A percentile compares a stretch with the other conserved stretches of the same genome.
phyloP scores from a whole-genome alignment of 2,113 vertebrate species.

The Seriola aureovittata region DNA sequence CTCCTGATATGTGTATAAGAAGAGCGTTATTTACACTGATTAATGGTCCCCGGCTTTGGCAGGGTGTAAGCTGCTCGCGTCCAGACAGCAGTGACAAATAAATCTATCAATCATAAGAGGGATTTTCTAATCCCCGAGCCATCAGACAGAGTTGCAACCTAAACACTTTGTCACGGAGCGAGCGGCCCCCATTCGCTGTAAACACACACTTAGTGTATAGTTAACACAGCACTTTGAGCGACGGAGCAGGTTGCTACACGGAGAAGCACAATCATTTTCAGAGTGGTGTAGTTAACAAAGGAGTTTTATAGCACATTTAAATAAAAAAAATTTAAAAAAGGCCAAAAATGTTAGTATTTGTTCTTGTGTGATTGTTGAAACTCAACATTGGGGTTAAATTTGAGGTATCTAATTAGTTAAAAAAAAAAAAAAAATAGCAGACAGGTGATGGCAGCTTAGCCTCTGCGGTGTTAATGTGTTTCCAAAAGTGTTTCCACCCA shows the following conservation, averaged over 20 bases:
- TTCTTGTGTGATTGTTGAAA: neutral
- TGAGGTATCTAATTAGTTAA: neutral
- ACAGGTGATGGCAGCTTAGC: neutral
- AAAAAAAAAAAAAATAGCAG: neutral
- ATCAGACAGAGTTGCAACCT: conserved; percentile 80
- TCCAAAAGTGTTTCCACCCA: neutral
- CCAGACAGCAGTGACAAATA: conserved; percentile 83
- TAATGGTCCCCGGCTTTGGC: conserved; percentile 77
- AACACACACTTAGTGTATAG: conserved; percentile 60
- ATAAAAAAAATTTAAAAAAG: too few species aligned
- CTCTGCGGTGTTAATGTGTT: neutral
- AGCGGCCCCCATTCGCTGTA: conserved; percentile 28
- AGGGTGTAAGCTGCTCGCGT: conserved; percentile 69
- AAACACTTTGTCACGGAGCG: conserved; percentile 79
- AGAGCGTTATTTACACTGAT: conserved; percentile 82
- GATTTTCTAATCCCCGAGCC: conserved; percentile 81
- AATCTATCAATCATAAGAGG: conserved; percentile 84
- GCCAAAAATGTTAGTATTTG: neutral
- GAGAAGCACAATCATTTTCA: neutral
- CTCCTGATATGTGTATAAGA: conserved; percentile 80
- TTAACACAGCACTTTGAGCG: conserved; percentile 66
- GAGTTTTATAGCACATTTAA: neutral
- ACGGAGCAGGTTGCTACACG: neutral
- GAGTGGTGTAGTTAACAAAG: neutral
- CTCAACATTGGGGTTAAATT: neutral